These are phyloP conservation scores for Lepidocolaptes lacrymiger DNA, from an alignment of 2,797 vertebrate species.

Conservation along the genomic window DNA sequence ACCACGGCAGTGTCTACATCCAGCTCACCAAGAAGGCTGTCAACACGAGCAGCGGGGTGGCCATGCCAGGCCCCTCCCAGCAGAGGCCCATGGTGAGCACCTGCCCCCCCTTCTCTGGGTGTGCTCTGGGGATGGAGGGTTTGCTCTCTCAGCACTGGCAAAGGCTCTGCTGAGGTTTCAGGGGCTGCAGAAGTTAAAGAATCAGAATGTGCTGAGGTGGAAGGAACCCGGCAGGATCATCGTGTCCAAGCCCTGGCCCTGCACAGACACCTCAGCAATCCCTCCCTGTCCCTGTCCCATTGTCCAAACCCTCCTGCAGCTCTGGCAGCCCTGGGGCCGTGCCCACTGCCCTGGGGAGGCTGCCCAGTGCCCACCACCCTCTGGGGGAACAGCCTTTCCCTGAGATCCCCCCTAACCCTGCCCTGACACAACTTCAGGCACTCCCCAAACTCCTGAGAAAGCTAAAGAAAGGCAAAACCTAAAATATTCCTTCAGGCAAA, in stretches of 20 bases:
- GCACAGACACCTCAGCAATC: background rate
- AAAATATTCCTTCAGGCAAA: background rate
- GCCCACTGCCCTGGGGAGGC: background rate
- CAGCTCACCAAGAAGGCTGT: conserved; percentile 97
- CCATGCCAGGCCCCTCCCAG: conserved; percentile 94
- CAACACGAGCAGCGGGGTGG: conserved; percentile 88
- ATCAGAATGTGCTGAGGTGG: background rate
- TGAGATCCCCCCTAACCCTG: too few species aligned
- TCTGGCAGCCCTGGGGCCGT: background rate
- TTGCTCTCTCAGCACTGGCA: background rate
- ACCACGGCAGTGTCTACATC: conserved; percentile 94
- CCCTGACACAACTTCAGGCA: background rate
- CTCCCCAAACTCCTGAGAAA: background rate
- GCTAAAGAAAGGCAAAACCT: background rate
- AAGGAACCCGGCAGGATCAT: background rate
- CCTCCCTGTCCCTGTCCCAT: background rate
- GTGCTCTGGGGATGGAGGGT: background rate
- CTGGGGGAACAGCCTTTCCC: background rate
- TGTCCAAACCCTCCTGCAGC: background rate
- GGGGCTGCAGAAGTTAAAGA: background rate
- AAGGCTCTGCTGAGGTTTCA: background rate
- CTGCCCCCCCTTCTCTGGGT: background rate
- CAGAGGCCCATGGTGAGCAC: conserved; percentile 94
- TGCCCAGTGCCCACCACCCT: background rate
- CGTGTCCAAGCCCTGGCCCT: background rate